Conservation (phyloP, 2,113 vertebrate species). For the Sander lucioperca region DNA sequence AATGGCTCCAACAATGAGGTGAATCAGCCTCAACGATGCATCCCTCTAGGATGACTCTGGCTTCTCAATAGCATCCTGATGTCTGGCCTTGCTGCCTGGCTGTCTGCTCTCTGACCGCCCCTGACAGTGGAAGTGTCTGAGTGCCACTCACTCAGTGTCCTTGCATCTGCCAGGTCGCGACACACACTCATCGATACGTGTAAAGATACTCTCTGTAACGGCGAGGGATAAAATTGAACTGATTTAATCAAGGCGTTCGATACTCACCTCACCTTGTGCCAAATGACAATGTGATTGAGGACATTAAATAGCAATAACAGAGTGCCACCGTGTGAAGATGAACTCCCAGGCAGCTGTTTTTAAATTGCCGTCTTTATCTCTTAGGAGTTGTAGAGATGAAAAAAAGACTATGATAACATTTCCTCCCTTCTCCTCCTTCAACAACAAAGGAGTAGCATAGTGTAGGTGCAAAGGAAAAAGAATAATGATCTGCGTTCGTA, state of each 20-base stretch:
- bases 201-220: conserved; percentile 66
- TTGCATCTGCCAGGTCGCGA: conserved; percentile 60
- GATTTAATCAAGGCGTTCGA: conserved; percentile 71
- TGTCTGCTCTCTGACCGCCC: conserved; percentile 70
- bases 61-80: conserved; percentile 65
- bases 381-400: conserved; percentile 27
- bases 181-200: conserved; percentile 65
- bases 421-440: too few relatives aligned
- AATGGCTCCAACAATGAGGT: conserved; percentile 45
- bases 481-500: conserved; percentile 50
- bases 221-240: conserved; percentile 60
- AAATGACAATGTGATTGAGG: conserved; percentile 74
- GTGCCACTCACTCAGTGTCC: conserved; percentile 68
- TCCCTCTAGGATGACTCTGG: conserved; percentile 61
- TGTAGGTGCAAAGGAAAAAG: conserved; percentile 28
- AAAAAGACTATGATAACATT: conserved; percentile 17
- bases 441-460: too few relatives aligned
- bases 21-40: conserved; percentile 25
- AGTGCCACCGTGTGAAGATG: conserved; percentile 42
- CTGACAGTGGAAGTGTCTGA: conserved; percentile 56
- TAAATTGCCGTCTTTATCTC: conserved; percentile 35
- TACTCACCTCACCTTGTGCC: conserved; percentile 69
- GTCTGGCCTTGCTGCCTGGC: conserved; percentile 58
- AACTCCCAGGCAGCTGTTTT: conserved; percentile 49
- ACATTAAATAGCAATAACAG: conserved; percentile 66